These are phyloP conservation scores for Andrena cerasifolii DNA, from an alignment of 1,140 invertebrate genomes.

Conservation along the genomic window DNA sequence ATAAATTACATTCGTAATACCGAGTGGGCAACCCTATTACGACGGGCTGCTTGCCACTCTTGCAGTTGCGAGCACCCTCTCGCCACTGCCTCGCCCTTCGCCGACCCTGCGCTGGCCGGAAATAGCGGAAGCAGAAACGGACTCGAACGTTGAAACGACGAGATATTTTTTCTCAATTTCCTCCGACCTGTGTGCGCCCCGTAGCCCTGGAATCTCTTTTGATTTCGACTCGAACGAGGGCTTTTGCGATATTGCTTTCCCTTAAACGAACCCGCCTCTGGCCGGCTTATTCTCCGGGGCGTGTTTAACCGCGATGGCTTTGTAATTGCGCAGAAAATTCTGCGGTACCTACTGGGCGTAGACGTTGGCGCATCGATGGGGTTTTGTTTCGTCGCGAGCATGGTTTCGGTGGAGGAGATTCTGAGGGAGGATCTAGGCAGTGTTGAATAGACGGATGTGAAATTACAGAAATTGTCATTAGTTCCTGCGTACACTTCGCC, in stretches of 20 bases:
- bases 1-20: conserved; percentile 69
- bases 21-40: conserved; percentile 52
- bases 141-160: conserved; percentile 31
- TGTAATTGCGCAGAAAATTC: conserved; percentile 5
- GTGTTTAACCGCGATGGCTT: background rate
- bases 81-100: background rate
- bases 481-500: background rate
- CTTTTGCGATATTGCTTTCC: conserved; percentile 32
- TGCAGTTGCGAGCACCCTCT: background rate
- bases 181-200: background rate
- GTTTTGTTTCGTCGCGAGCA: too few relatives aligned
- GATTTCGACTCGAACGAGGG: conserved; percentile 30
- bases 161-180: conserved; percentile 49
- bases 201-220: conserved; percentile 36
- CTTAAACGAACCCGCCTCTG: conserved; percentile 17
- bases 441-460: too few relatives aligned
- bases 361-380: too few relatives aligned
- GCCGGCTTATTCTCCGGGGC: background rate
- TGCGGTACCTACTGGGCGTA: too few relatives aligned
- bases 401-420: too few relatives aligned
- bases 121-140: conserved; percentile 44
- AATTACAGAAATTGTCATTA: too few relatives aligned
- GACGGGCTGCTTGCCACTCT: conserved; percentile 23
- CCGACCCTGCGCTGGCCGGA: conserved; percentile 6
- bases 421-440: too few relatives aligned